These are phyloP conservation scores for Ispidina picta DNA, from an alignment of 2,797 vertebrate species.

Conservation along the genomic window DNA sequence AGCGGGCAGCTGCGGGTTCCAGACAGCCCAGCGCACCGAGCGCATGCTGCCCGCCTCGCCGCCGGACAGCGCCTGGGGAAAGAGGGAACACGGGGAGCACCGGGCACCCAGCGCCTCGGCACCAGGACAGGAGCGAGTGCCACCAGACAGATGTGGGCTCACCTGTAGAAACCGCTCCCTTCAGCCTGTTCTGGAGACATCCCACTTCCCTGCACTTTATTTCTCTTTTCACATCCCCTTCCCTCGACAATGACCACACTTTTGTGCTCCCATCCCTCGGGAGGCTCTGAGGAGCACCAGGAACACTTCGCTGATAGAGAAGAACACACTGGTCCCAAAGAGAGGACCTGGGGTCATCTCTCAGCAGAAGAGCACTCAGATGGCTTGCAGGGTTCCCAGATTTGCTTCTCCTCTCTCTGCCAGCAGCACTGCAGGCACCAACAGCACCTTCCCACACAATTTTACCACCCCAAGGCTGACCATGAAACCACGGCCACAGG, in stretches of 20 bases:
- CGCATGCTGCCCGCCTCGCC: constrained; percentile 82
- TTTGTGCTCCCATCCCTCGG: not conserved
- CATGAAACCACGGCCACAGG: too few relatives aligned
- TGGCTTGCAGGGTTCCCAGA: not conserved
- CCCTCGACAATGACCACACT: accelerated
- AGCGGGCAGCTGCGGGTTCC: constrained; percentile 75
- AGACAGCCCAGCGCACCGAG: constrained; percentile 88
- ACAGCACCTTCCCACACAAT: too few relatives aligned
- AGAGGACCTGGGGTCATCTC: accelerated
- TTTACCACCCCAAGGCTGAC: too few relatives aligned
- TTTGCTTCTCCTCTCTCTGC: not conserved
- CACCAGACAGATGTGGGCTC: not conserved
- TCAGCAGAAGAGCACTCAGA: too few relatives aligned
- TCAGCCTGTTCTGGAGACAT: accelerated
- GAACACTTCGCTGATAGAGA: not conserved
- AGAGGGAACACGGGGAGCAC: accelerated
- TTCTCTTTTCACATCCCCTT: not conserved
- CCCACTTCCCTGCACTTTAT: not conserved
- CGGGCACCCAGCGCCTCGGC: accelerated
- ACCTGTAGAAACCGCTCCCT: not conserved
- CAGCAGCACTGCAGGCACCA: too few relatives aligned
- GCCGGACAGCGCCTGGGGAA: constrained; percentile 70
- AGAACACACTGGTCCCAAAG: accelerated
- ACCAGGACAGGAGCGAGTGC: accelerated
- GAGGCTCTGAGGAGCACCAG: not conserved